Base-by-base conservation (phyloP, 2,797 vertebrate species). In the Avahi laniger region DNA sequence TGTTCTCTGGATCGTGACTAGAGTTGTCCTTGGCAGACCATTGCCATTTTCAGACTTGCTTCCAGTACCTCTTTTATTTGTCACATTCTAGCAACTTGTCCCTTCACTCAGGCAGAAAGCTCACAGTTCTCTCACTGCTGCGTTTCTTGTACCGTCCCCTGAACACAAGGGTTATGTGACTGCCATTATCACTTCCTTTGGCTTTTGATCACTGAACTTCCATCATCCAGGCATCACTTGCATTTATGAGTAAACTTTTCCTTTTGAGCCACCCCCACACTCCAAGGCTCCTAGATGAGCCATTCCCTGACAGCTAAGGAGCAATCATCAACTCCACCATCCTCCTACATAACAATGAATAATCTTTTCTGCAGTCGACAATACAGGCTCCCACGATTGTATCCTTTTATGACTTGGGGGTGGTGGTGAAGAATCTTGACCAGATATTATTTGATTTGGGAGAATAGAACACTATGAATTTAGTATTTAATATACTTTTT, bases 171-270 rank as follows among this genome's bases (percentile, higher is more conserved):
- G 43, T 90, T 80, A 82, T 43, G 81, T 57, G 81, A 89, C 82
- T 91, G 15, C 46, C 69, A 17, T 67, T 8, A 46, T 80, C 59
- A 15, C 52, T 81, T 54, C 67, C 43, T 52, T 70, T 93, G 94
- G 52, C 43, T 82, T 89, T 89, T 93, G 63, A 97, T 89, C 79
- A 78, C 65, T 91, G n/a, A 89, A 50, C 38, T 82, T 93, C 70
- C 84, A 57, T 89, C 69, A 82, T n/a, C 41, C 72, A 69, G 73
- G 33, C 89, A 84, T 87, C 33, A 2, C 85, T 95, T 95, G 87
- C 97, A 95, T 95, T 94, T 96, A 91, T 91, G 85, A 97, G 89
- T 96, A 95, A 96, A 96, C 86, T 87, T 96, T 67, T 90, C 86
- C 89, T 91, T 83, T 81, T 18, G 24, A 91, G 76, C 89, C 95